Evolutionary conservation across 2,888 invertebrate species (phyloP).

Genomic region (Aethes cnicana): DNA sequence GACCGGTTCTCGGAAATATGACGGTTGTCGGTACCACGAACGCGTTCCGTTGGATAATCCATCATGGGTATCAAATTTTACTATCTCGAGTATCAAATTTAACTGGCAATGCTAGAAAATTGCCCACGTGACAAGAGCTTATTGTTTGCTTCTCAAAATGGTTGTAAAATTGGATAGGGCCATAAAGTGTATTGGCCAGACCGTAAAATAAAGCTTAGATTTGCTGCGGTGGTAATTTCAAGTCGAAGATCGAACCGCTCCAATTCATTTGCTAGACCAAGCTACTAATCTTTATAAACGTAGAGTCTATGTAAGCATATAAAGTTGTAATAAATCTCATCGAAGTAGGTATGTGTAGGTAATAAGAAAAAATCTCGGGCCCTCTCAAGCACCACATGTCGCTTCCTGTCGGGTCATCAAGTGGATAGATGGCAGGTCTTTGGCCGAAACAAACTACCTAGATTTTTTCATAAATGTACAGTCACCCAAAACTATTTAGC

Average conservation of each 20-base stretch:
- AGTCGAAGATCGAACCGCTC: too few species aligned
- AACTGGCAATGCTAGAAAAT: conserved; percentile 5
- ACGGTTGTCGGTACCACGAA: conserved; percentile 38
- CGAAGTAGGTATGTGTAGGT: too few species aligned
- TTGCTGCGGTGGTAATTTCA: too few species aligned
- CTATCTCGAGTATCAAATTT: too few species aligned
- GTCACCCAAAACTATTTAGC: not conserved
- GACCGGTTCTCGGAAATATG: conserved; percentile 72
- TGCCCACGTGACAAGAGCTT: conserved; percentile 16
- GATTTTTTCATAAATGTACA: conserved; percentile 38
- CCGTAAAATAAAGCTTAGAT: too few species aligned
- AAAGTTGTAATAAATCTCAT: conserved; percentile 24
- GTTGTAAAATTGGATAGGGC: conserved; percentile 31
- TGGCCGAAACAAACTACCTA: conserved; percentile 41
- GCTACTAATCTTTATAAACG: too few species aligned
- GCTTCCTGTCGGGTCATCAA: conserved; percentile 47
- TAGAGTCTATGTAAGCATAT: too few species aligned
- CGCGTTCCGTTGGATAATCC: conserved; percentile 25
- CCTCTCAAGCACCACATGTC: conserved; percentile 60
- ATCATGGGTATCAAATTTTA: conserved; percentile 15
- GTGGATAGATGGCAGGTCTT: conserved; percentile 46
- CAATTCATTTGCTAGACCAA: too few species aligned
- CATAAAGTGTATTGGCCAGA: too few species aligned
- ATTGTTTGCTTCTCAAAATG: conserved; percentile 45
- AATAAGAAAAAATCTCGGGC: conserved; percentile 54